phyloP scores from a whole-genome alignment of 2,113 vertebrate genomes.

The Mustela lutreola region DNA sequence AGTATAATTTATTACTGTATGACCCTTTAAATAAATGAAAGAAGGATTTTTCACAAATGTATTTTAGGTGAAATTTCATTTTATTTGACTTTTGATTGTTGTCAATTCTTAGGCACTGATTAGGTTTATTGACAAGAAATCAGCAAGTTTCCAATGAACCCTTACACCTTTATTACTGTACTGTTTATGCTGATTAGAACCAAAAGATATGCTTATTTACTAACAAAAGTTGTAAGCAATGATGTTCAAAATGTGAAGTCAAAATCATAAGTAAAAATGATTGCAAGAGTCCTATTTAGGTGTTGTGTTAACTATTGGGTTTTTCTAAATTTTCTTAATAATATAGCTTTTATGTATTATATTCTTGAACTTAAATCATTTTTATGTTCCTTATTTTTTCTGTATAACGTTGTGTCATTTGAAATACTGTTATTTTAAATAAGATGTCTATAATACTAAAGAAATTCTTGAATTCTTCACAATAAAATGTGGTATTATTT shows the following conservation, averaged over 20 bases:
- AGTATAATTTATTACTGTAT: not conserved
- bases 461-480: not conserved
- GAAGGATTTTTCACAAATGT: not conserved
- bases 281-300: not conserved
- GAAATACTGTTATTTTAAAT: constrained; percentile 29
- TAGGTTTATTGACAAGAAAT: constrained; percentile 13
- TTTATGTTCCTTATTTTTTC: constrained; percentile 31
- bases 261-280: not conserved
- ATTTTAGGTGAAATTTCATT: constrained; percentile 27
- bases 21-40: not conserved
- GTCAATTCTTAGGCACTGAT: not conserved
- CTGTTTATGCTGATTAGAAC: not conserved
- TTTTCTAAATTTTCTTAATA: constrained; percentile 15
- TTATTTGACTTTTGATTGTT: not conserved
- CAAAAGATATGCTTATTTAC: not conserved
- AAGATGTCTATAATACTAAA: not conserved
- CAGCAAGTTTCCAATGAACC: not conserved
- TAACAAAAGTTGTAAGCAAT: not conserved
- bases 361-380: not conserved
- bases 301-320: not conserved
- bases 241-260: not conserved
- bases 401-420: not conserved
- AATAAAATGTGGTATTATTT: constrained; percentile 15
- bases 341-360: not conserved
- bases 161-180: not conserved